These are phyloP conservation scores for Aphis gossypii DNA, from an alignment of 1,140 invertebrate species.

Conservation along the genomic window DNA sequence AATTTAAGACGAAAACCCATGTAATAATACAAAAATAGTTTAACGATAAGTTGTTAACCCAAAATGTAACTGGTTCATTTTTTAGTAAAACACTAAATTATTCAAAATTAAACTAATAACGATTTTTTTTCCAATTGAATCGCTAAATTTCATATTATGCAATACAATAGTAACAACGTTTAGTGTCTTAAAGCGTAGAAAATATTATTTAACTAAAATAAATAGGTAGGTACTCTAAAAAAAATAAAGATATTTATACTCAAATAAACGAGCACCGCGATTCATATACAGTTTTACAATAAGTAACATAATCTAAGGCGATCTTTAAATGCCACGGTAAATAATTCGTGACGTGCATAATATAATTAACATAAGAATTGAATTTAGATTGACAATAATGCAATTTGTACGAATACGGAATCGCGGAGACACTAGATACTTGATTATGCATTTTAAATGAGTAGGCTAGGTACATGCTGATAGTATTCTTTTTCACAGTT, in stretches of 20 bases:
- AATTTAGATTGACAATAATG: conserved; percentile 36
- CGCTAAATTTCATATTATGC: neutral
- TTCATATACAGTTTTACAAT: neutral
- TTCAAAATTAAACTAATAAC: neutral
- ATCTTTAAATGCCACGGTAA: neutral
- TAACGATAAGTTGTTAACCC: neutral
- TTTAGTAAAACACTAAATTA: neutral
- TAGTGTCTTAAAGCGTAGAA: neutral
- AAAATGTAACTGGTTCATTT: neutral
- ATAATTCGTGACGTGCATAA: neutral
- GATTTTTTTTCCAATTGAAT: neutral
- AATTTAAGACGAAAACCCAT: neutral
- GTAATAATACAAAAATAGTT: neutral
- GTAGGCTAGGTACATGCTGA: neutral
- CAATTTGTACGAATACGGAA: conserved; percentile 24
- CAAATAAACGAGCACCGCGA: neutral
- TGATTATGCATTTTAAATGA: conserved; percentile 51
- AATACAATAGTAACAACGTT: neutral
- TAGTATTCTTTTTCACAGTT: conserved; percentile 36
- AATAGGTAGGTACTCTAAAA: neutral
- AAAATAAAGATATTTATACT: neutral
- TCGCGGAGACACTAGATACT: neutral
- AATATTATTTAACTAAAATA: conserved; percentile 2
- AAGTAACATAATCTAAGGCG: neutral
- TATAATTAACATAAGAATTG: conserved; percentile 52